Evolutionary conservation across 92 coral and sea anemone genomes (phyloP).

Genomic region (Hydrozoanthus gracilis): DNA sequence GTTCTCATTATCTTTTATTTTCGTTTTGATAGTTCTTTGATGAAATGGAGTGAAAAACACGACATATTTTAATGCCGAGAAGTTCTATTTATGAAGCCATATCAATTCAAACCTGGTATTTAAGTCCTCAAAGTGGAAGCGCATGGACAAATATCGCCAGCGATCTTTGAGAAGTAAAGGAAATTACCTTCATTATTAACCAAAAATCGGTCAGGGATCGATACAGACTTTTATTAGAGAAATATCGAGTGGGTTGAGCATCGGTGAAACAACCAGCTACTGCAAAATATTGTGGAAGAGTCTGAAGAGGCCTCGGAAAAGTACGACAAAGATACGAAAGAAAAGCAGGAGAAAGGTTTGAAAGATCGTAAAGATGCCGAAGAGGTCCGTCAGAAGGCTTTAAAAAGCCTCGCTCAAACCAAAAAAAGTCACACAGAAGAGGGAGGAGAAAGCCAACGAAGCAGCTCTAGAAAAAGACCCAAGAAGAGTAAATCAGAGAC

Average conservation of each 20-base stretch:
- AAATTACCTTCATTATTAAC: constrained; percentile 55
- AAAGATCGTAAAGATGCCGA: constrained; percentile 54
- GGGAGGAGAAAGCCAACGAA: constrained; percentile 34
- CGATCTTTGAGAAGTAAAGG: constrained; percentile 52
- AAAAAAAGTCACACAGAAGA: constrained; percentile 51
- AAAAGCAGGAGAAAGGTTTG: constrained; percentile 53
- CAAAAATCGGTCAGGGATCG: constrained; percentile 64
- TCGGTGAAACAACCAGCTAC: constrained; percentile 63
- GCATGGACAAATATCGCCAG: constrained; percentile 60
- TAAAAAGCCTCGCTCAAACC: constrained; percentile 51
- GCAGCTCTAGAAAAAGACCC: constrained; percentile 50
- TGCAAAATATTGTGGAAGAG: constrained; percentile 57
- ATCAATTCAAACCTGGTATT: constrained; percentile 61
- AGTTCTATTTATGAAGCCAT: constrained; percentile 62
- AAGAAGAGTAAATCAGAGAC: constrained; percentile 56
- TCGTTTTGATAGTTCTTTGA: constrained; percentile 54
- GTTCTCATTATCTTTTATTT: constrained; percentile 38
- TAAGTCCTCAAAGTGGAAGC: constrained; percentile 58
- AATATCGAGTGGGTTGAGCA: constrained; percentile 51
- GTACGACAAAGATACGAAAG: constrained; percentile 56
- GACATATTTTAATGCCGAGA: constrained; percentile 63
- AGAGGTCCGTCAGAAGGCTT: constrained; percentile 60
- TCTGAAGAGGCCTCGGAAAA: constrained; percentile 53
- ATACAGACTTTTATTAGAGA: constrained; percentile 53
- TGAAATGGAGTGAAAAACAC: constrained; percentile 64